Conservation (phyloP, 2,888 invertebrate species). For the Cryptus armator region DNA sequence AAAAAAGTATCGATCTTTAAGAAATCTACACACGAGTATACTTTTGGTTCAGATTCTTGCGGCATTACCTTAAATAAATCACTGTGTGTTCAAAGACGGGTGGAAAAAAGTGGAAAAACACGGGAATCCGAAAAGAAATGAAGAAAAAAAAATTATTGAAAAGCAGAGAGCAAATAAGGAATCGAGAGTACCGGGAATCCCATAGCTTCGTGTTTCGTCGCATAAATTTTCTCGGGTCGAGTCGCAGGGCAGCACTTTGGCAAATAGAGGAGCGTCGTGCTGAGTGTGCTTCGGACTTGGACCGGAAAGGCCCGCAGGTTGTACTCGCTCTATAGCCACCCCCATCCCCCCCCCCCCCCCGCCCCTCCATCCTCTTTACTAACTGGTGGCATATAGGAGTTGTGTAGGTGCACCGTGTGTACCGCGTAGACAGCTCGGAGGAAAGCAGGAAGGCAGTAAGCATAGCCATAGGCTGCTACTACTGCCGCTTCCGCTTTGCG, state of each 20-base stretch:
- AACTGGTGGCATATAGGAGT: slow-evolving; percentile 1
- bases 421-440: slow-evolving; percentile 31
- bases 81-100: too few relatives aligned
- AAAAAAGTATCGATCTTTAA: too few relatives aligned
- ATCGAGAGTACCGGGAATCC: neutral
- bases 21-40: too few relatives aligned
- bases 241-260: slow-evolving; percentile 41
- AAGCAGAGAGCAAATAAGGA: neutral
- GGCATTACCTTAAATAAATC: too few relatives aligned
- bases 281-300: slow-evolving; percentile 39
- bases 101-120: too few relatives aligned
- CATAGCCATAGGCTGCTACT: slow-evolving; percentile 46
- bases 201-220: neutral
- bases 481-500: slow-evolving; percentile 73
- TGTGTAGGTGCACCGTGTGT: slow-evolving; percentile 2
- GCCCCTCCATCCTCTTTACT: slow-evolving; percentile 27
- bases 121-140: neutral
- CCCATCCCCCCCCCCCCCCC: slow-evolving; percentile 12
- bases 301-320: slow-evolving; percentile 27
- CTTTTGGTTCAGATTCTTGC: too few relatives aligned
- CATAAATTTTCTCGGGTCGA: slow-evolving; percentile 34
- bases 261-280: slow-evolving; percentile 37
- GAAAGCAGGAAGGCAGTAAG: slow-evolving; percentile 57
- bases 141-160: neutral
- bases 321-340: slow-evolving; percentile 16